These are phyloP conservation scores for Rhogogaster chlorosoma DNA, from an alignment of 2,888 invertebrate genomes.

Conservation along the genomic window DNA sequence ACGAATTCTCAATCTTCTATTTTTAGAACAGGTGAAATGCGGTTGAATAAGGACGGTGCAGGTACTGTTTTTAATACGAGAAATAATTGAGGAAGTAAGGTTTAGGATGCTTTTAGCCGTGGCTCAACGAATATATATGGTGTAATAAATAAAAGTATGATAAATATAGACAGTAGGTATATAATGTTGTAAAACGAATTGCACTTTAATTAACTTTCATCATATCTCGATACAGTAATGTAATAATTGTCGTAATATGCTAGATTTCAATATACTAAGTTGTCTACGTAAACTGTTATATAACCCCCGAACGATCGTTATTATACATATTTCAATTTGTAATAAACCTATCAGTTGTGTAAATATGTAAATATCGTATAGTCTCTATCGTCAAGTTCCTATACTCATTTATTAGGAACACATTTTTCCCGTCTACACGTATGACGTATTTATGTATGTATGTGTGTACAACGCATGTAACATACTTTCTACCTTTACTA, in stretches of 20 bases:
- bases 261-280: conserved; percentile 36
- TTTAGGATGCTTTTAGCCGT: conserved; percentile 54
- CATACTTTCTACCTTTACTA: not conserved
- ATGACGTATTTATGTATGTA: not conserved
- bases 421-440: conserved; percentile 5
- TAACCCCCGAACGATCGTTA: conserved; percentile 33
- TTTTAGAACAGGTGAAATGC: not conserved
- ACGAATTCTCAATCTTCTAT: not conserved
- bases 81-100: not conserved
- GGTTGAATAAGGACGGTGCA: not conserved
- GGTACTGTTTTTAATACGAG: not conserved
- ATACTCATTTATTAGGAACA: not conserved
- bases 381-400: not conserved
- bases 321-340: conserved; percentile 50
- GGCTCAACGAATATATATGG: conserved; percentile 53
- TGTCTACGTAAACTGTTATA: conserved; percentile 50
- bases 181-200: conserved; percentile 60
- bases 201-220: conserved; percentile 61
- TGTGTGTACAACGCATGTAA: not conserved
- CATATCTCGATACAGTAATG: conserved; percentile 56
- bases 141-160: conserved; percentile 22
- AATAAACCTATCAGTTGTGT: conserved; percentile 59
- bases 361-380: conserved; percentile 57
- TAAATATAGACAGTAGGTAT: conserved; percentile 22
- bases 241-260: conserved; percentile 25